phyloP scores from a whole-genome alignment of 2,113 vertebrate species.

The Lethenteron camtschaticum region DNA sequence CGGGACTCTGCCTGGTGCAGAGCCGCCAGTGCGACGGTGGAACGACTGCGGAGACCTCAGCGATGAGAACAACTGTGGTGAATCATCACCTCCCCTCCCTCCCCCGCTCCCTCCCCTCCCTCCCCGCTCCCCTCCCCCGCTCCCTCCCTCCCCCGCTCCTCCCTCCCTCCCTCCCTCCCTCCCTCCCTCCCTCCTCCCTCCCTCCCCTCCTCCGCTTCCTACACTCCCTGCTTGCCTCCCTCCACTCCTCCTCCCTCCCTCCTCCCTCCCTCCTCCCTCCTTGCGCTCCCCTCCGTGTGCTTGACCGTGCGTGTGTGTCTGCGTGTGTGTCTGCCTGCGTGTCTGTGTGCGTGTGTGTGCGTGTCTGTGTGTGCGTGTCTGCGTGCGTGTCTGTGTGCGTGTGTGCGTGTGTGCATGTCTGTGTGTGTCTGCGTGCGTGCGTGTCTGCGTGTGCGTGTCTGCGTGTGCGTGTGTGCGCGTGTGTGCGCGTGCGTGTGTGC shows the following conservation, averaged over 20 bases:
- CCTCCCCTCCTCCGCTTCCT: neutral
- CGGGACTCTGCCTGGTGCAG: too few species aligned
- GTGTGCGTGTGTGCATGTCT: too few species aligned
- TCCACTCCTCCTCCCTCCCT: neutral
- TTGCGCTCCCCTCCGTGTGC: conserved; percentile 23
- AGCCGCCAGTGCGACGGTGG: too few species aligned
- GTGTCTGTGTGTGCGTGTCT: too few species aligned
- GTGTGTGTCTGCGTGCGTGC: neutral
- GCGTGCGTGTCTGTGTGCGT: too few species aligned
- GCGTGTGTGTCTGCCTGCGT: too few species aligned
- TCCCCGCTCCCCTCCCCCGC: neutral
- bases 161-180: neutral
- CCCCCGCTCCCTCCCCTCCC: neutral
- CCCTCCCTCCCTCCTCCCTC: neutral
- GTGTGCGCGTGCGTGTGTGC: neutral
- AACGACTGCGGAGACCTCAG: too few species aligned
- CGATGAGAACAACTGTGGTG: too few species aligned
- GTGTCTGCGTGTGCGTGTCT: neutral
- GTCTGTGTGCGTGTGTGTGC: too few species aligned
- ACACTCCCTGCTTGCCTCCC: neutral
- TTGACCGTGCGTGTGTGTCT: neutral
- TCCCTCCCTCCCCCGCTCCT: too few species aligned
- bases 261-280: neutral
- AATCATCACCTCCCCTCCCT: too few species aligned
- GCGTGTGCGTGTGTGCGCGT: neutral